Base-by-base conservation (phyloP, 1,140 invertebrate genomes). In the Leptinotarsa lineolata region DNA sequence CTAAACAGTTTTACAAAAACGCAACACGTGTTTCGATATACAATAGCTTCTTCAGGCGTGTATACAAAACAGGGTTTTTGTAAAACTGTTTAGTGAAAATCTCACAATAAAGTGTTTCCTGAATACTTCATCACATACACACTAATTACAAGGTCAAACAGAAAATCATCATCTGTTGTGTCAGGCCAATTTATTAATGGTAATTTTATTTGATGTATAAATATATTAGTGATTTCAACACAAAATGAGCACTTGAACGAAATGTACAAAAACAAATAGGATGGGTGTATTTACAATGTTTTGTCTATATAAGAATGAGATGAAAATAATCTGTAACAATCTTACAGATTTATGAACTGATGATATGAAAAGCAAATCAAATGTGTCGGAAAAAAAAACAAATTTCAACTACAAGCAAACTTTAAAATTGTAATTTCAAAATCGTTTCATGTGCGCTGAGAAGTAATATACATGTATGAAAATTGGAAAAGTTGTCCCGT, bases 401-500 rank as follows among this genome's bases (percentile, higher is more conserved):
- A 72, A 72, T 72, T 65, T 54, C 45, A 73, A 71, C 39, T 76
- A 46, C 30, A 70, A 30, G 22, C 20, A 68, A 54, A 18, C 48
- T 68, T 16, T 68, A 67, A 70, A 70, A 70, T 20, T 44, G 60
- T 63, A 69, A 69, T 58, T 58, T 58, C 64, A 67, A 45, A 67
- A 74, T 74, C 68, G 67, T 68, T 74, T 70, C 71, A 66, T 75
- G 76, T 68, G 72, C 74, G 54, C 48, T 45, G 39, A 21, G 48
- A 70, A 48, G 58, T n/a, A 77, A 76, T 70, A 80, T 73, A 39
- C 67, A 72, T 75, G 65, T 81, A 79, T 79, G 75, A 77, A 79
- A 74, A 76, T 80, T 80, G 79, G 77, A 80, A 81, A 81, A 80
- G 76, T 80, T 75, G 61, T 76, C 73, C 73, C 75, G 74, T 76